Conservation (phyloP, 2,113 vertebrate genomes). For the Cololabis saira region DNA sequence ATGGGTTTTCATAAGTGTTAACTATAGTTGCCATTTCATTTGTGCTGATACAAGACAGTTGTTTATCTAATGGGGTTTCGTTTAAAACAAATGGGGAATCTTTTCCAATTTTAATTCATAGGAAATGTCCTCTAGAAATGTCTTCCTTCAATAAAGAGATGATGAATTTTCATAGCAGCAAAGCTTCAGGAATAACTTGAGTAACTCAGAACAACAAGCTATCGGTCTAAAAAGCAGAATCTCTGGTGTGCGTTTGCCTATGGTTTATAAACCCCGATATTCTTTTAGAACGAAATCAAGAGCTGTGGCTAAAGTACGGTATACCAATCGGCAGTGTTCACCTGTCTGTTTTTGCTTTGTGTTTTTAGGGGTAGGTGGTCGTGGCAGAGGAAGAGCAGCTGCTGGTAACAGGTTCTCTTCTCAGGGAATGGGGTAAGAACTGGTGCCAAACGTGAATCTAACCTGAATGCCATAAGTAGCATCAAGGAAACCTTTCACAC, state of each 20-base stretch:
- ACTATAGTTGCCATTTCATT: not conserved
- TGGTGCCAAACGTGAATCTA: not conserved
- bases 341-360: slow-evolving; percentile 42
- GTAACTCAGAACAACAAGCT: too few species aligned
- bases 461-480: not conserved
- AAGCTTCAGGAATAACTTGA: too few species aligned
- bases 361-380: slow-evolving; percentile 84
- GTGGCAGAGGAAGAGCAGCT: slow-evolving; percentile 90
- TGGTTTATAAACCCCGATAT: too few species aligned
- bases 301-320: not conserved
- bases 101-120: too few species aligned
- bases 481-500: not conserved
- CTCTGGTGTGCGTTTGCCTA: too few species aligned
- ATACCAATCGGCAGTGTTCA: not conserved
- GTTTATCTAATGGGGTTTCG: too few species aligned
- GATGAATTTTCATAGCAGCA: too few species aligned
- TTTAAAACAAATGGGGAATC: too few species aligned
- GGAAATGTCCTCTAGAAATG: too few species aligned
- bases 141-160: too few species aligned
- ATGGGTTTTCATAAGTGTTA: not conserved
- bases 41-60: not conserved
- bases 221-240: too few species aligned
- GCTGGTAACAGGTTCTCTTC: slow-evolving; percentile 90
- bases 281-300: too few species aligned
- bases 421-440: slow-evolving; percentile 94